Conservation (phyloP, 2,888 invertebrate genomes). For the Drosophila algonquin region DNA sequence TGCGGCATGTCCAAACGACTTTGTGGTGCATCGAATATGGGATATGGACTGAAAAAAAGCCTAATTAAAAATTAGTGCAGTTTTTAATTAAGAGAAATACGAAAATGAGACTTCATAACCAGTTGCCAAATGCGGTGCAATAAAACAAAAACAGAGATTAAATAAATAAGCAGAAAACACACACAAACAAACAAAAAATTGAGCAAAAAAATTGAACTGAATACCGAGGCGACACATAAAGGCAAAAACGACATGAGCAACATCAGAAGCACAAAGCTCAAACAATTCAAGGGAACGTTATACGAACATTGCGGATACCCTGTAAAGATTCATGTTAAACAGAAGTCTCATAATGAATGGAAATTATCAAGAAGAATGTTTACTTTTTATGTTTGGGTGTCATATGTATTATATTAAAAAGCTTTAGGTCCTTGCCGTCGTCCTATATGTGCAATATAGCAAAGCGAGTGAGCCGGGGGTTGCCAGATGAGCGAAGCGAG, state of each 20-base stretch:
- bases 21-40: slow-evolving; percentile 20
- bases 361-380: no score
- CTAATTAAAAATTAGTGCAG: slow-evolving; percentile 77
- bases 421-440: no score
- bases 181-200: slow-evolving; percentile 31
- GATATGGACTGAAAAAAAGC: slow-evolving; percentile 34
- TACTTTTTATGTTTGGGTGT: no score
- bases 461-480: no score
- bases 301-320: not conserved
- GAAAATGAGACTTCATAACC: slow-evolving; percentile 78
- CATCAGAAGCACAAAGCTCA: slow-evolving; percentile 32
- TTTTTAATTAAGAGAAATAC: slow-evolving; percentile 76
- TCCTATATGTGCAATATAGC: no score
- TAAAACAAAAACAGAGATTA: slow-evolving; percentile 44
- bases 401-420: no score
- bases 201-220: slow-evolving; percentile 49
- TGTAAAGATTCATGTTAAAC: not conserved
- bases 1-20: slow-evolving; percentile 13
- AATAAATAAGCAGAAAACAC: slow-evolving; percentile 47
- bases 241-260: slow-evolving; percentile 58
- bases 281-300: slow-evolving; percentile 19
- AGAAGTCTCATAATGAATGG: no score
- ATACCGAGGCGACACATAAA: slow-evolving; percentile 51
- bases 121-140: slow-evolving; percentile 70
- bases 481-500: no score